Conservation (phyloP, 2,113 vertebrate species). For the Eurypyga helias region DNA sequence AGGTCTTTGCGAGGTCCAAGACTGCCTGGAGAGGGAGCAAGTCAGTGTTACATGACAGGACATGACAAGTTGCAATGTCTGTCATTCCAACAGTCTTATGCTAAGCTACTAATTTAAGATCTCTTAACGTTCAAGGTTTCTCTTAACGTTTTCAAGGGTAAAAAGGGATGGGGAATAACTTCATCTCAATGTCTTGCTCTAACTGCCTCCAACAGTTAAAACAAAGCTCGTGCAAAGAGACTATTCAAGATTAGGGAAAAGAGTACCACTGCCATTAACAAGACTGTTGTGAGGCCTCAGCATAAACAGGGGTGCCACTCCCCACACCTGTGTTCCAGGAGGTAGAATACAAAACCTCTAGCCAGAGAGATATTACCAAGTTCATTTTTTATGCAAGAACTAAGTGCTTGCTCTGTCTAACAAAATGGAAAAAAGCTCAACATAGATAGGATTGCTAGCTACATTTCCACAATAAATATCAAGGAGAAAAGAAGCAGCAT, state of each 20-base stretch:
- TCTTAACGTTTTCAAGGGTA: no score
- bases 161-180: background rate
- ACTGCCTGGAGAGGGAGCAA: background rate
- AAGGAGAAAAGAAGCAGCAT: constrained; percentile 10
- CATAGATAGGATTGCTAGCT: background rate
- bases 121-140: background rate
- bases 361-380: background rate
- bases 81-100: background rate
- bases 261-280: background rate
- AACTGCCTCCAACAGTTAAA: background rate
- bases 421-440: background rate
- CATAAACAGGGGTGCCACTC: background rate
- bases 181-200: background rate
- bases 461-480: background rate
- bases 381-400: background rate
- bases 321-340: background rate
- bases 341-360: background rate
- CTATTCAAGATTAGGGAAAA: background rate
- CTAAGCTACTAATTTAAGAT: background rate
- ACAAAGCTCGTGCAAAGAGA: background rate
- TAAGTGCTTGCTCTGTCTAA: background rate
- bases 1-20: background rate
- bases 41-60: background rate
- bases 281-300: background rate
- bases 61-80: background rate